These are phyloP conservation scores for Seriola dumerili DNA, from an alignment of 2,113 vertebrate species.

Conservation along the genomic window DNA sequence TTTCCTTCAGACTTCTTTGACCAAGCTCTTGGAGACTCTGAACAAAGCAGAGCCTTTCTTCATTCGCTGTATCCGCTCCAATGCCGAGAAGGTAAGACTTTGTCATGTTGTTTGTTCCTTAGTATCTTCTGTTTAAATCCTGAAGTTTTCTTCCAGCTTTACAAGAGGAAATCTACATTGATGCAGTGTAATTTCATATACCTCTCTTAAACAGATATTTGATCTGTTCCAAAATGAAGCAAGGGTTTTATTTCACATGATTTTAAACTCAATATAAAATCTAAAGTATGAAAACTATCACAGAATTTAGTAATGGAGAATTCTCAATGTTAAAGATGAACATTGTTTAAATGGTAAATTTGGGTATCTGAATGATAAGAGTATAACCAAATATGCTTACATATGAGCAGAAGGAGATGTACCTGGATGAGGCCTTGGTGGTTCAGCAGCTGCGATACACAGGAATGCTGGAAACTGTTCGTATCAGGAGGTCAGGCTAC, in stretches of 20 bases:
- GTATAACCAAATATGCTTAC: background rate
- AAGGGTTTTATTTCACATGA: background rate
- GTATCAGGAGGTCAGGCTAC: conserved; percentile 96
- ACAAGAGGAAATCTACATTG: background rate
- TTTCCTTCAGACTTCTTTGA: conserved; percentile 90
- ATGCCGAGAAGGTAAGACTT: conserved; percentile 92
- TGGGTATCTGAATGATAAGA: background rate
- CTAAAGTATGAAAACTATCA: background rate
- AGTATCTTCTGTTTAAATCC: background rate
- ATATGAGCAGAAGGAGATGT: conserved; percentile 90
- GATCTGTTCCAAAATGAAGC: background rate
- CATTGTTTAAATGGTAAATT: background rate
- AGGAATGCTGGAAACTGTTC: conserved; percentile 97
- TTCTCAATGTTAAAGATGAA: too few relatives aligned
- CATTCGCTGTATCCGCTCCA: conserved; percentile 98
- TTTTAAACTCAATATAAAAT: background rate
- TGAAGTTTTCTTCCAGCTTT: background rate
- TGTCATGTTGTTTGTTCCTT: background rate
- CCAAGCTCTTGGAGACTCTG: conserved; percentile 94
- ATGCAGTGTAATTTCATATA: background rate
- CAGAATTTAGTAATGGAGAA: too few relatives aligned
- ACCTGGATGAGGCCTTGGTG: conserved; percentile 93
- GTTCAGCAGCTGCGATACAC: conserved; percentile 97
- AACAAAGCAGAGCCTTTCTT: conserved; percentile 96
- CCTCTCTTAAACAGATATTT: background rate